These are phyloP conservation scores for Pteronotus mesoamericanus DNA, from an alignment of 2,797 vertebrate genomes.

Conservation along the genomic window DNA sequence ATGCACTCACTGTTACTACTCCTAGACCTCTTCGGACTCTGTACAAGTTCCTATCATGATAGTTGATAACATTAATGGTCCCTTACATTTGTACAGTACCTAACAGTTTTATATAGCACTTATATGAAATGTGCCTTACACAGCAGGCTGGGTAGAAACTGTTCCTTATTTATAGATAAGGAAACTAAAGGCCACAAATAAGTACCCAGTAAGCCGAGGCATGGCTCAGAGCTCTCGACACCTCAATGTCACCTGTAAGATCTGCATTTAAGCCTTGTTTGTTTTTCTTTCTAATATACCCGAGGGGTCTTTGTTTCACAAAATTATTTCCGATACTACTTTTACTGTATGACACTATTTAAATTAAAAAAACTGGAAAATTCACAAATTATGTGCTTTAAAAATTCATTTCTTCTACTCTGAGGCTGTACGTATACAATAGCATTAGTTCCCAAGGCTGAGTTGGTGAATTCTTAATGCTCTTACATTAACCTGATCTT, in stretches of 20 bases:
- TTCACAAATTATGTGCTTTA: not conserved
- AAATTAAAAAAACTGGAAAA: not conserved
- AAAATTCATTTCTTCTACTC: not conserved
- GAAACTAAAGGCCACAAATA: not conserved
- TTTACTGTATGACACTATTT: not conserved
- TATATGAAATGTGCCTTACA: not conserved
- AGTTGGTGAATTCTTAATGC: not conserved
- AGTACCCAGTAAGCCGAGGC: not conserved
- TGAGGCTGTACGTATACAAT: not conserved
- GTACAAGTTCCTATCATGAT: not conserved
- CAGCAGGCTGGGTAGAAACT: not conserved
- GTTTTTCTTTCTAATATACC: not conserved
- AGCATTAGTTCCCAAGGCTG: not conserved
- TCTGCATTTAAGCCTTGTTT: not conserved
- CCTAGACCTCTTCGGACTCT: not conserved
- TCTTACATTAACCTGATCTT: not conserved
- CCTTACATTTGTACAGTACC: not conserved
- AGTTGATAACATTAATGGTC: constrained; percentile 4
- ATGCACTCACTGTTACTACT: not conserved
- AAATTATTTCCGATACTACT: not conserved
- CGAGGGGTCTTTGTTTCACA: constrained; percentile 28
- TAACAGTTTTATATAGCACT: not conserved
- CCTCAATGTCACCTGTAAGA: not conserved
- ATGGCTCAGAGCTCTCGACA: not conserved
- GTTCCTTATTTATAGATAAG: not conserved